A percentile compares a stretch with the other conserved stretches of the same genome.
phyloP scores from a whole-genome alignment of 1,140 invertebrate genomes.

The Platorchestia sp. region DNA sequence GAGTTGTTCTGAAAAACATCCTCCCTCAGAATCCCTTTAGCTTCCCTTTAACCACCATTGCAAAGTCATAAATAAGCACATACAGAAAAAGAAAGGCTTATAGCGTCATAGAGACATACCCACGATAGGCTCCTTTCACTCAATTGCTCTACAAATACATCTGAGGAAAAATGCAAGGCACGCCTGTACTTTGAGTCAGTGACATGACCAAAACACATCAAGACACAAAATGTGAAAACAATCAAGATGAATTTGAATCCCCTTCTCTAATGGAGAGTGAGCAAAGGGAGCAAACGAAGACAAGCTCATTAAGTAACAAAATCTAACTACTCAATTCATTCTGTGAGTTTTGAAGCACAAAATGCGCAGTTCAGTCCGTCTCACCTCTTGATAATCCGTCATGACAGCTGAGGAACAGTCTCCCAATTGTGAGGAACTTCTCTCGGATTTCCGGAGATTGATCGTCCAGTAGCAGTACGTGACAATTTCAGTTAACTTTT shows the following conservation, averaged over 20 bases:
- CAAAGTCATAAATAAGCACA: not conserved
- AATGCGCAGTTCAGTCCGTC: not conserved
- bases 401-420: not conserved
- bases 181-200: not conserved
- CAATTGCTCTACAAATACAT: not conserved
- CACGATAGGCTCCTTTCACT: not conserved
- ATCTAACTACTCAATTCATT: not conserved
- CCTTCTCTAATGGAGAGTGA: too few species aligned
- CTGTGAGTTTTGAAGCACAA: not conserved
- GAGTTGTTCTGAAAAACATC: too few species aligned
- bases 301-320: not conserved
- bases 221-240: not conserved
- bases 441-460: not conserved
- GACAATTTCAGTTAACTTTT: not conserved
- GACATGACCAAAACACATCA: too few species aligned
- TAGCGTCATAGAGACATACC: not conserved
- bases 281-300: not conserved
- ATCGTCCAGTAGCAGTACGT: not conserved
- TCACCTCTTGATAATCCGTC: constrained; percentile 12
- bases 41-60: not conserved
- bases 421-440: not conserved
- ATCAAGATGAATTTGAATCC: too few species aligned
- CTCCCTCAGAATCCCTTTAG: not conserved
- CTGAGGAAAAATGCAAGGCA: not conserved
- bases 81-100: not conserved